Base-by-base conservation (phyloP, 2,797 vertebrate species). In the Anabas testudineus region DNA sequence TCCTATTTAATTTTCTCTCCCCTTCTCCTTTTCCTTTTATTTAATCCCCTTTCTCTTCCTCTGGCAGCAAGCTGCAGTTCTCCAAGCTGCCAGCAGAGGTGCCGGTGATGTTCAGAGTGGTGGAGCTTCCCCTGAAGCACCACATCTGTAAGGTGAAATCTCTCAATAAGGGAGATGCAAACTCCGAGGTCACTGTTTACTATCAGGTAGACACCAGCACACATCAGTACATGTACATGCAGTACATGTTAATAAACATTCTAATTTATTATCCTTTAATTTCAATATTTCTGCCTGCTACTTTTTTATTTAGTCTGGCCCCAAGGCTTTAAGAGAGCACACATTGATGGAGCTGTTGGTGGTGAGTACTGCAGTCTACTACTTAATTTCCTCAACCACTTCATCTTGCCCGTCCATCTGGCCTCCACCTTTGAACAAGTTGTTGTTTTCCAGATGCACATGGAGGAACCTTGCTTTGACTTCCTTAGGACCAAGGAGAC, bases 401-500 rank as follows among this genome's bases (percentile, higher is more conserved):
- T 72, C 19, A 37, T 71, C 64, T 52, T 42, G 39, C 71, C 30
- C 28, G 21, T 42, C 45, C 48, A 26, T 58, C 56, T 13, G 18
- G 5, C 46, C 21, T 62, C 19, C 26, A 6, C 8, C 6, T 22
- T 45, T 59, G 12, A 74, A 60, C 28, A 10, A 45, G 10, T 67
- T 80, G 37, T 59, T 75, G 19, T 75, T 46, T 67, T 79, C 42
- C 88, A 98, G 97, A 98, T 99, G 97, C 96, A 97, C 92, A 98
- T 99, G 97, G 97, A 99, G 76, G 97, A 98, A 71, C 97, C 98
- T 7, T 98, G 98, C 88, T 99, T 99, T 75, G 96, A 99, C 89
- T 98, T 97, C 84, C 95, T 99, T 71, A 93, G 97, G 81, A 98
- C 97, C 72, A 99, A 99, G 93, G 96, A 99, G 92, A 99, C 96